phyloP scores from a whole-genome alignment of 2,888 invertebrate species.

The Drosophila greeni region DNA sequence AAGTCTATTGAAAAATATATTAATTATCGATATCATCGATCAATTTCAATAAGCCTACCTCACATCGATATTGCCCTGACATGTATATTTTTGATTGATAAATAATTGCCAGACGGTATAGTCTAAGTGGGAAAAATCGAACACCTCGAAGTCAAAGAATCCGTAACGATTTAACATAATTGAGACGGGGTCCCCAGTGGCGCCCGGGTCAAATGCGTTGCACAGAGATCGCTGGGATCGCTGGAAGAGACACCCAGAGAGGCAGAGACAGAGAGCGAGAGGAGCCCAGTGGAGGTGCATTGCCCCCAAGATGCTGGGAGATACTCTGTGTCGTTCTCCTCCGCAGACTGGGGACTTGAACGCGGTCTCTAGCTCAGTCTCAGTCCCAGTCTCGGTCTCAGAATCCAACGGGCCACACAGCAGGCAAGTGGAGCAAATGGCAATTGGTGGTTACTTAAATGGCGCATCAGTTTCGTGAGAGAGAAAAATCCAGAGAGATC shows the following conservation, averaged over 20 bases:
- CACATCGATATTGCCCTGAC: background rate
- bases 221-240: conserved; percentile 41
- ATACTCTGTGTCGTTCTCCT: background rate
- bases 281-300: conserved; percentile 24
- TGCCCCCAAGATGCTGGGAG: conserved; percentile 27
- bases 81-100: conserved; percentile 7
- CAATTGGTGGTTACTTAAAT: conserved; percentile 66
- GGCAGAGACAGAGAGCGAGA: background rate
- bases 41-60: background rate
- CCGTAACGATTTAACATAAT: conserved; percentile 33
- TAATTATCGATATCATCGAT: background rate
- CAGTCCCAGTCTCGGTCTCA: conserved; percentile 3
- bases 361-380: background rate
- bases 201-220: conserved; percentile 53
- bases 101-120: conserved; percentile 2
- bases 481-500: background rate
- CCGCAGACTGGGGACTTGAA: background rate
- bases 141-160: conserved; percentile 10
- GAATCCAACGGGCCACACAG: conserved; percentile 24
- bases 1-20: background rate
- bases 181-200: conserved; percentile 43
- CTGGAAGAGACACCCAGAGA: background rate
- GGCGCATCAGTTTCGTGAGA: conserved; percentile 60
- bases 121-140: background rate
- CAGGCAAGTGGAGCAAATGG: conserved; percentile 41